These are phyloP conservation scores for Elaphurus davidianus DNA, from an alignment of 2,113 vertebrate species.

Conservation along the genomic window DNA sequence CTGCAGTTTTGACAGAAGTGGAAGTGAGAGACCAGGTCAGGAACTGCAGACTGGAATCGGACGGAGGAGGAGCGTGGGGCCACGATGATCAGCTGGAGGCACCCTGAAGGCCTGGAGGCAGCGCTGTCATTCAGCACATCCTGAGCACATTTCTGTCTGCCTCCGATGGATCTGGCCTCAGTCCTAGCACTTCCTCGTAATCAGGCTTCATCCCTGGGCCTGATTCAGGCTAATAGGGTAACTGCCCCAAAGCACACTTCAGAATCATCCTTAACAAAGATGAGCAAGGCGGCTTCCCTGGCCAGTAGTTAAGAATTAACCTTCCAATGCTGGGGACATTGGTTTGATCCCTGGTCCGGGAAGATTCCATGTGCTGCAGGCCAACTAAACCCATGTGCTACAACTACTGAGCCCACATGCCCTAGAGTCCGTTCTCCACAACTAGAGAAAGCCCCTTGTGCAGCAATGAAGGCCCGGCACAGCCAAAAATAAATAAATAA, in stretches of 20 bases:
- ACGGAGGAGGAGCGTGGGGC: background rate
- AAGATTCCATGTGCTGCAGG: background rate
- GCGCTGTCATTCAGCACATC: background rate
- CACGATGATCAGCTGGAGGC: fast-evolving
- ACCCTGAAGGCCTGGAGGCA: background rate
- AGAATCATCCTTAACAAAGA: background rate
- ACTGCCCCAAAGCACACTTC: background rate
- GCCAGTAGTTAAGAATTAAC: background rate
- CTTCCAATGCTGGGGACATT: background rate
- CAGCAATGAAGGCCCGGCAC: background rate
- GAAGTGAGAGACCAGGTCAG: background rate
- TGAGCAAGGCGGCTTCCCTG: background rate
- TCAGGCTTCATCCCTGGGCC: background rate
- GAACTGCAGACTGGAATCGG: background rate
- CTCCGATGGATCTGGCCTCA: no score
- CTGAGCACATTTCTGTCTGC: fast-evolving
- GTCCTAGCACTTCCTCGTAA: background rate
- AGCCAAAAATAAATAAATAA: background rate
- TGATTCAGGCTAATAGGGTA: background rate
- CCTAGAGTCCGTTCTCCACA: background rate
- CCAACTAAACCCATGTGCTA: background rate
- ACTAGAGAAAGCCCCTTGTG: background rate
- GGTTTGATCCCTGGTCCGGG: background rate
- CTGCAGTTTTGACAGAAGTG: background rate
- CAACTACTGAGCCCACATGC: background rate